Evolutionary conservation across 2,113 vertebrate genomes (phyloP).

Genomic region (Sceloporus undulatus): DNA sequence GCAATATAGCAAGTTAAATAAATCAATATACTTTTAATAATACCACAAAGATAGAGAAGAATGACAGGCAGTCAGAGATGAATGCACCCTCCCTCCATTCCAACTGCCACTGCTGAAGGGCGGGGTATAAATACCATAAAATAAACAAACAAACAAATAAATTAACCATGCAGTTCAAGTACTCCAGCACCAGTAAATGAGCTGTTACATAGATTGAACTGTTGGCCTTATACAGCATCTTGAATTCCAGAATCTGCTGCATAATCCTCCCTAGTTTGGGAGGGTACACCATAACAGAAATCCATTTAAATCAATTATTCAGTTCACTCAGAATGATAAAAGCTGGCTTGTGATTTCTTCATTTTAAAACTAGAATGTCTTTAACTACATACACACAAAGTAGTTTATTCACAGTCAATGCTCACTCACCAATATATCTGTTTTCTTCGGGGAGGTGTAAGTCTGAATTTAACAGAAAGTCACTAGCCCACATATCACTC

Average conservation of each 20-base stretch:
- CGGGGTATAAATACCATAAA: too few relatives aligned
- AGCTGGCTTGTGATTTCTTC: background rate
- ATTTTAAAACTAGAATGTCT: background rate
- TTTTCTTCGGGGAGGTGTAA: slow-evolving; percentile 94
- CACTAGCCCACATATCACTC: slow-evolving; percentile 86
- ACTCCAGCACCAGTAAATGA: too few relatives aligned
- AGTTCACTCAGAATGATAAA: background rate
- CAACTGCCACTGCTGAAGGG: too few relatives aligned
- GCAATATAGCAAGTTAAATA: background rate
- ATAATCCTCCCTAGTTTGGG: background rate
- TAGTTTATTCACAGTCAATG: background rate
- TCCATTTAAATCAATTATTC: background rate
- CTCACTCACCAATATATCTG: slow-evolving; percentile 91
- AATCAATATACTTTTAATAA: too few relatives aligned
- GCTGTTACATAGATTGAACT: background rate
- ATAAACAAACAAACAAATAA: too few relatives aligned
- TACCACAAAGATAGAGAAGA: too few relatives aligned
- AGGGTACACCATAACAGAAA: background rate
- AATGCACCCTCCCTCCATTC: background rate
- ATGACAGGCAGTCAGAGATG: background rate
- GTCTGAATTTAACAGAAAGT: slow-evolving; percentile 86
- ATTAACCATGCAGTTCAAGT: background rate
- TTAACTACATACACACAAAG: background rate
- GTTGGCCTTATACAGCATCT: background rate
- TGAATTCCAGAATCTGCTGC: background rate